phyloP scores from a whole-genome alignment of 2,797 vertebrate species.

The Gymnodraco acuticeps region DNA sequence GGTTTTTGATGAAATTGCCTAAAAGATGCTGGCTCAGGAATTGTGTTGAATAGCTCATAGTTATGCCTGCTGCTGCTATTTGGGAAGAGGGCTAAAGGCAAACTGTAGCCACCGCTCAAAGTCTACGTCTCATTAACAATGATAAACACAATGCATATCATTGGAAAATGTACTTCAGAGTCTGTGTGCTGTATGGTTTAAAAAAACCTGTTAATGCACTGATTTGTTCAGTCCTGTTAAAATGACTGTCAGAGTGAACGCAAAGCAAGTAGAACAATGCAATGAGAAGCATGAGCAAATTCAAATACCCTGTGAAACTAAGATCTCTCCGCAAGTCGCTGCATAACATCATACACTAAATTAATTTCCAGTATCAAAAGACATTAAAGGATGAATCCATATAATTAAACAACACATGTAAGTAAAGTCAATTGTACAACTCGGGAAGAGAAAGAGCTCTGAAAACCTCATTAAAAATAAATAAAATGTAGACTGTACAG shows the following conservation, averaged over 20 bases:
- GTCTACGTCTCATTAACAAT: slow-evolving; percentile 10
- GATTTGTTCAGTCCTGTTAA: not conserved
- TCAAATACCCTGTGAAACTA: not conserved
- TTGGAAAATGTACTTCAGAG: not conserved
- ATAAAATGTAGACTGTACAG: slow-evolving; percentile 7
- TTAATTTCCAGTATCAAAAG: not conserved
- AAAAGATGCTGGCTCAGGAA: slow-evolving; percentile 70
- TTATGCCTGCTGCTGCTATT: slow-evolving; percentile 37
- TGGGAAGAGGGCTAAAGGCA: slow-evolving; percentile 39
- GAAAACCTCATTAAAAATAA: not conserved
- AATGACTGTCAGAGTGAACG: slow-evolving; percentile 4
- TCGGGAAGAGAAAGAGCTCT: not conserved
- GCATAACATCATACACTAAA: not conserved
- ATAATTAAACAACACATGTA: slow-evolving; percentile 4
- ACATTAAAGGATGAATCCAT: not conserved
- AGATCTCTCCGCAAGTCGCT: not conserved
- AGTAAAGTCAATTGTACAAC: not conserved
- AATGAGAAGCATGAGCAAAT: not conserved
- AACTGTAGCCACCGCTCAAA: slow-evolving; percentile 40
- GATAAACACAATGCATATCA: slow-evolving; percentile 7
- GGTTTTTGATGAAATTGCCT: slow-evolving; percentile 68
- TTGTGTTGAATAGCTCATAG: slow-evolving; percentile 52
- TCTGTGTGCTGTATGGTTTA: not conserved
- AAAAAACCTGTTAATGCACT: not conserved
- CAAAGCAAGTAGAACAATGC: not conserved